Evolutionary conservation across 2,888 invertebrate genomes (phyloP).

Genomic region (Didymodactylos carnosus): DNA sequence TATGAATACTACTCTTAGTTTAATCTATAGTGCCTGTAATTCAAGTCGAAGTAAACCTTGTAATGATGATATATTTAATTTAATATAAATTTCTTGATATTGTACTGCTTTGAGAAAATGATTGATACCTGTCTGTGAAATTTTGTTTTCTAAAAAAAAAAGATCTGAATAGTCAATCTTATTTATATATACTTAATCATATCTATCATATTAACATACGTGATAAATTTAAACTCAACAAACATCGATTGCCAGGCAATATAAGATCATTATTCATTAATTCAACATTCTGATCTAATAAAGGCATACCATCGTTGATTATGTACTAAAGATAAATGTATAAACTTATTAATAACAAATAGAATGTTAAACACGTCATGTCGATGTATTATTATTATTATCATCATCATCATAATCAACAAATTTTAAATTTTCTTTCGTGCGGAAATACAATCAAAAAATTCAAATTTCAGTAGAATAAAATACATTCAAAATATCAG

Average conservation of each 20-base stretch:
- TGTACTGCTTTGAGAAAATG: not conserved
- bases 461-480: too few relatives aligned
- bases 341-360: not conserved
- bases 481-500: too few relatives aligned
- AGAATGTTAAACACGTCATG: too few relatives aligned
- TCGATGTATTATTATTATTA: too few relatives aligned
- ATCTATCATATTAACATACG: too few relatives aligned
- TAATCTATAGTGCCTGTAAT: not conserved
- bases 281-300: slow-evolving; percentile 2
- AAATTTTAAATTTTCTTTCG: too few relatives aligned
- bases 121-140: not conserved
- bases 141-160: not conserved
- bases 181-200: too few relatives aligned
- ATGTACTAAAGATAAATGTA: not conserved
- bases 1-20: not conserved
- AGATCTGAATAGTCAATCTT: too few relatives aligned
- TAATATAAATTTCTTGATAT: not conserved
- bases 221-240: slow-evolving; percentile 13
- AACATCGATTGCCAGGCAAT: slow-evolving; percentile 3
- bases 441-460: too few relatives aligned
- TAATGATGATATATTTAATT: not conserved
- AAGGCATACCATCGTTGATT: not conserved
- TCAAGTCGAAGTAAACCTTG: not conserved
- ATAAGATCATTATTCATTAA: slow-evolving; percentile 1
- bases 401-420: too few relatives aligned